Base-by-base conservation (phyloP, 2,888 invertebrate species). In the Trachelus iudaicus region DNA sequence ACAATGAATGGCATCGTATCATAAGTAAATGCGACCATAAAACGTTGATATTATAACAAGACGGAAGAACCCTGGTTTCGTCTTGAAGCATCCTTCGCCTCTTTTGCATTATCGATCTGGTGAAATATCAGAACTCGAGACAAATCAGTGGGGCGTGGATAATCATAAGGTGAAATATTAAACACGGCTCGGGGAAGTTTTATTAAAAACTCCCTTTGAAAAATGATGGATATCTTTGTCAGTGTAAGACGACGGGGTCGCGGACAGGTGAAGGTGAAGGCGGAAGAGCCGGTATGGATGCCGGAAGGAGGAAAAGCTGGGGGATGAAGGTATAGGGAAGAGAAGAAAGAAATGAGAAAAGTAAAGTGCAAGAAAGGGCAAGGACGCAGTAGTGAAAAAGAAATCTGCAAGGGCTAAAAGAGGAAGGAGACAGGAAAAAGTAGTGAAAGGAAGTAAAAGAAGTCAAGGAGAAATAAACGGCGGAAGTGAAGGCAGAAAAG, bases 181-280 rank as follows among this genome's bases (percentile, higher is more conserved):
- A 87, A 85, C 82, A 82, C 75, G 76, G 77, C 77, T 79, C 83
- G 82, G 81, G 82, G 82, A 87, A 90, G 86, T 90, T 91, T 90
- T 89, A 90, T 90, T 90, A 90, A 90, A 90, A 91, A 89, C 89
- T 86, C 83, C 81, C 85, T 83, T 85, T 84, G 83, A 85, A 76
- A 73, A 79, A 77, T 77, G 77, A 77, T 56, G 68, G 77, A 76
- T 79, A 78, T 81, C 83, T 81, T 79, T 76, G 79, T 40, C 76
- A 35, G 34, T n/a, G 40, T 75, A 76, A 77, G 73, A 75, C 74
- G 76, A 40, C 71, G 71, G 31, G 71, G 1, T 34, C 31, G 31
- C 31, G 71, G 31, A 71, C 71, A 34, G 71, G 71, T 71, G 71
- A 34, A 13, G 71, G 71, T 23, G 56, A 56, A 23, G 56, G 9